Evolutionary conservation across 2,888 invertebrate species (phyloP), one percentile per base, ranked within the genome.

Genomic region (Sphaerophoria taeniata): DNA sequence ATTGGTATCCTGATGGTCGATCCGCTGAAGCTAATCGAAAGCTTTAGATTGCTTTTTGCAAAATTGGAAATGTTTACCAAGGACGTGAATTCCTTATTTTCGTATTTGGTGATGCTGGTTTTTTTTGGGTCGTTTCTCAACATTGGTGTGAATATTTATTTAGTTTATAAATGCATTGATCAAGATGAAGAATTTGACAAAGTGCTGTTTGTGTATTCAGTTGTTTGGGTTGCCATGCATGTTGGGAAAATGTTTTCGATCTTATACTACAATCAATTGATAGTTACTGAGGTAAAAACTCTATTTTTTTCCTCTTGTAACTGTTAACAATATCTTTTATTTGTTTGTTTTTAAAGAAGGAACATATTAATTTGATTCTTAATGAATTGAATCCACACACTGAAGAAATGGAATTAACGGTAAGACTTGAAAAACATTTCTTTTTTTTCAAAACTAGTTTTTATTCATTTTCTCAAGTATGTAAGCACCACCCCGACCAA

Each of bases 101-200:
- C 85, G 0, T 74, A 67, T 14, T 88, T 87, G 0, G 74, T 88
- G 34, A 63, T 89, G 2, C 51, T 87, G 49, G 76, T 87, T 12
- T 89, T 87, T 67, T 69, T 88, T n/a, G 88, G 88, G 11, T 88
- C 89, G 0, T 88, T 87, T 45, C 74, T 88, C 33, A 89, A 88
- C 74, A 74, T 88, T 2, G 84, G 87, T 56, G 43, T 89, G 3
- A 88, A 89, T 75, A 65, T 89, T 16, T 89, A 89, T 55, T 65
- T 88, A 5, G 58, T 89, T 11, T 89, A 89, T 43, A 88, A 88
- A 74, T 85, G 84, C 53, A 43, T 87, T 14, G 83, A 88, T 58
- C 65, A 70, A 49, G 67, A 63, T 47, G 6, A n/a, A 6, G 43
- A n/a, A 3, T 55, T 77, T 24, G 56, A 87, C 47, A 6, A 70